phyloP scores from a whole-genome alignment of 2,888 invertebrate species.

The Timandra comae region DNA sequence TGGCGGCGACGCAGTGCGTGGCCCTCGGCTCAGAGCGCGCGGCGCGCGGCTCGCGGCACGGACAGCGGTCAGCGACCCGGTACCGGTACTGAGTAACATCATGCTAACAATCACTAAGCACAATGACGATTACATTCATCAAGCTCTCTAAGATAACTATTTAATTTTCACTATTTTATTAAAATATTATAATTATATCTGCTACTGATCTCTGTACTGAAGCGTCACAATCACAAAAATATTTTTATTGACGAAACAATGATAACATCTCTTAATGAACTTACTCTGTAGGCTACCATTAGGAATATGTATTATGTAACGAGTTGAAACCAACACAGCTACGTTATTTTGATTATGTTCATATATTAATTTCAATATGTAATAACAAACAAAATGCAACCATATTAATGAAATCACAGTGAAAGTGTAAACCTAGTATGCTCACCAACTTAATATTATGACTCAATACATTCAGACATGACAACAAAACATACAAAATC shows the following conservation, averaged over 20 bases:
- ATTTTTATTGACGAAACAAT: constrained; percentile 36
- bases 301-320: constrained; percentile 14
- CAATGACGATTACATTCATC: constrained; percentile 74
- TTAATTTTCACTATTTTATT: constrained; percentile 54
- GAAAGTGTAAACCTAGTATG: constrained; percentile 64
- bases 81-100: constrained; percentile 63
- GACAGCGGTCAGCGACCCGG: constrained; percentile 48
- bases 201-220: constrained; percentile 69
- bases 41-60: background rate
- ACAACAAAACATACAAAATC: constrained; percentile 56
- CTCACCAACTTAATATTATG: constrained; percentile 69
- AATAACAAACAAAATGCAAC: constrained; percentile 59
- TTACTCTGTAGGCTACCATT: constrained; percentile 10
- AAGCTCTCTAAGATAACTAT: constrained; percentile 71
- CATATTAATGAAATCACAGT: constrained; percentile 70
- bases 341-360: constrained; percentile 12
- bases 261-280: constrained; percentile 16
- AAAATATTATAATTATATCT: constrained; percentile 57
- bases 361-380: constrained; percentile 29
- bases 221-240: constrained; percentile 57
- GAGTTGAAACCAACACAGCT: constrained; percentile 16
- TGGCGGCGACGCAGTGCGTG: constrained; percentile 28
- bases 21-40: background rate
- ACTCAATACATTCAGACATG: constrained; percentile 59
- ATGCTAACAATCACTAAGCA: constrained; percentile 73